Evolutionary conservation across 2,888 invertebrate genomes (phyloP), one percentile per base, ranked within the genome.

Genomic region (Brachylomia viminalis): DNA sequence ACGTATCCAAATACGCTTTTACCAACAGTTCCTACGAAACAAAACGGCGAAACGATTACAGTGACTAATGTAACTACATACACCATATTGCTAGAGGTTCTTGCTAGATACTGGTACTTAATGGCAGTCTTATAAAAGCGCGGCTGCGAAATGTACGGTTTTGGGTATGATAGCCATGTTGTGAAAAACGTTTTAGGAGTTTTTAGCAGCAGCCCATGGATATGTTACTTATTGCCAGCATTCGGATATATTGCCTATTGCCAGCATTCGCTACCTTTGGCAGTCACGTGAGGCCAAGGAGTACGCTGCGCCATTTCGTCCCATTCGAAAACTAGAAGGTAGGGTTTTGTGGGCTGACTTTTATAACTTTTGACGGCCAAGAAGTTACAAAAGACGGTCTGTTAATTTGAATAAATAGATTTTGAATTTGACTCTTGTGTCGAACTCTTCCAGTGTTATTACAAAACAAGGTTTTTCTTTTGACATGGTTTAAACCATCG

Each of bases 331-430:
- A 27, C 33, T 42, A 30, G 2, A 20, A 42, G 17, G 23, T 27
- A 7, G 27, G 8, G 15, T 58, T 59, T 78, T n/a, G 17, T 1
- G 13, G 5, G 3, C n/a, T 30, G n/a, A 23, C 42, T 52, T 42
- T 49, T 45, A 49, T 49, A 79, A 77, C 76, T 45, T 42, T 59
- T 20, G 59, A 27, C 33, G 33, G 59, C 27, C 27, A 52, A 52
- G 30, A 52, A 59, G 49, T 79, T 49, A 10, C 49, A 33, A 80
- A 72, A 45, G 23, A 17, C 67, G 38, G 17, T 13, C 38, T 10
- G n/a, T 72, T 59, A 59, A 76, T 80, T 72, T 52, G 5, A 77
- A 59, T 79, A 45, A 76, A 59, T 72, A 27, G 33, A 45, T 59
- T 72, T 72, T 49, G 1, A 58, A 79, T 76, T 71, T 58, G 3